These are phyloP conservation scores for Poecilia picta DNA, from an alignment of 2,797 vertebrate species.

Conservation along the genomic window DNA sequence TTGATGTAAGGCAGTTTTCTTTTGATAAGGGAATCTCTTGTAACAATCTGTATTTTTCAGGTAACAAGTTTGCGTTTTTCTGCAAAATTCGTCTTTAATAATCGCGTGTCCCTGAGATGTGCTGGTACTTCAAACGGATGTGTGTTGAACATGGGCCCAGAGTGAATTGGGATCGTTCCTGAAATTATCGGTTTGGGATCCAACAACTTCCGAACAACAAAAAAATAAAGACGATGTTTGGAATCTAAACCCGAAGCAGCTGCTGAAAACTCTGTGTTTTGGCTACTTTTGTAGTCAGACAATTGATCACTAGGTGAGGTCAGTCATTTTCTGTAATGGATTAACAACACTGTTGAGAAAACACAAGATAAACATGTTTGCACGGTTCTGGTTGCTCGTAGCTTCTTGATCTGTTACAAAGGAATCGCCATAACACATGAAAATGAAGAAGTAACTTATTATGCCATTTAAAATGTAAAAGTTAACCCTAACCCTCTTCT, in stretches of 20 bases:
- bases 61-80: neutral
- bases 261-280: neutral
- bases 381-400: too few relatives aligned
- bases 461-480: too few relatives aligned
- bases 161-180: neutral
- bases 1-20: neutral
- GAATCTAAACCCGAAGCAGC: neutral
- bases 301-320: neutral
- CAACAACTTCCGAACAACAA: neutral
- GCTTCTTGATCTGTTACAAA: too few relatives aligned
- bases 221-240: neutral
- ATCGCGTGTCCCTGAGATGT: neutral
- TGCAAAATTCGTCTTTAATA: neutral
- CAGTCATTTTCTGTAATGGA: neutral
- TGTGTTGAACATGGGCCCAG: neutral
- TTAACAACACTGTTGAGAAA: too few relatives aligned
- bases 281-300: neutral
- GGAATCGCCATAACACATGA: too few relatives aligned
- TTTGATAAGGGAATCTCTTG: neutral
- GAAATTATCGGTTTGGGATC: neutral
- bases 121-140: neutral
- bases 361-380: too few relatives aligned
- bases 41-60: neutral
- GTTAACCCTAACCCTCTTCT: too few relatives aligned
- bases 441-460: too few relatives aligned